Conservation (phyloP, 2,113 vertebrate genomes). For the Anhinga rufa region DNA sequence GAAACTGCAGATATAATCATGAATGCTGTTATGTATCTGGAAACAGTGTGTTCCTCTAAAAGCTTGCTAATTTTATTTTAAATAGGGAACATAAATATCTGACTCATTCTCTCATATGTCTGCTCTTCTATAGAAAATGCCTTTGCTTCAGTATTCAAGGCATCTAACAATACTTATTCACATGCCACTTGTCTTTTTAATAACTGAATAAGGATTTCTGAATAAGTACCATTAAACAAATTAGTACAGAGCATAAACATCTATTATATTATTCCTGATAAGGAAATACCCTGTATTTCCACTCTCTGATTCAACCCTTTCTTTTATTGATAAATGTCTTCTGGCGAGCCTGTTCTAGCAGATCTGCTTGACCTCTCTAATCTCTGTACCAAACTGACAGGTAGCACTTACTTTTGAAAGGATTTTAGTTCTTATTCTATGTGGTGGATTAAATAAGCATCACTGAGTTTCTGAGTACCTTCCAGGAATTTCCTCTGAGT, state of each 20-base stretch:
- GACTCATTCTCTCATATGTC: conserved; percentile 2
- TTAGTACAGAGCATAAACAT: neutral
- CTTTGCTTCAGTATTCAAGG: neutral
- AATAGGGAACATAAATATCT: conserved; percentile 20
- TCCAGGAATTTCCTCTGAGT: neutral
- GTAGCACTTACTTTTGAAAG: neutral
- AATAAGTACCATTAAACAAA: neutral
- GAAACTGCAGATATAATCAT: neutral
- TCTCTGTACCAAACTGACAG: neutral
- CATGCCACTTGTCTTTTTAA: neutral
- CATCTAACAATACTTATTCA: neutral
- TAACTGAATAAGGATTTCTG: conserved; percentile 10
- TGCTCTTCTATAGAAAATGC: neutral
- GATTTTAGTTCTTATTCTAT: neutral
- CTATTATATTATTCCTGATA: neutral
- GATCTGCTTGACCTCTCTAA: neutral
- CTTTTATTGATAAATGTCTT: neutral
- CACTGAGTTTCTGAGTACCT: neutral
- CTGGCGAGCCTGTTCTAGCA: neutral
- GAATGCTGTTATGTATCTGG: neutral
- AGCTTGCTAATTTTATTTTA: conserved; percentile 30
- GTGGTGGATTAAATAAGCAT: neutral
- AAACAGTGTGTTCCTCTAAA: conserved; percentile 23
- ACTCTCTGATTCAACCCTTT: neutral
- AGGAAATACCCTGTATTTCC: neutral